Evolutionary conservation across 2,888 invertebrate species (phyloP).

Genomic region (Monoplex corrugatus): DNA sequence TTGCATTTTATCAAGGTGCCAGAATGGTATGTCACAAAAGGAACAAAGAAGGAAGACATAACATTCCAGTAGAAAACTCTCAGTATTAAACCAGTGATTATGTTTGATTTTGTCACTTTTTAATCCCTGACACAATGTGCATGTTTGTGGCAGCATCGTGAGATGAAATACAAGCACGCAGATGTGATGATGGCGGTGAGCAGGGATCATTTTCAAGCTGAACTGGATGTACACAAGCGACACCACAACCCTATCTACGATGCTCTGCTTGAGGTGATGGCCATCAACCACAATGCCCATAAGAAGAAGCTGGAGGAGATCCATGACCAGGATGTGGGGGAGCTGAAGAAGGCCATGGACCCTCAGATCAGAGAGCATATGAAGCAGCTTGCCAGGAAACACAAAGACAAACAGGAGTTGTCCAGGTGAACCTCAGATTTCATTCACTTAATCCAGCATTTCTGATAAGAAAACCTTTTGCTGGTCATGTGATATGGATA

Average conservation of each 20-base stretch:
- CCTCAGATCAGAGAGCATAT: conserved; percentile 93
- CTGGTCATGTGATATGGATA: too few relatives aligned
- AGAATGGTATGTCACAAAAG: too few relatives aligned
- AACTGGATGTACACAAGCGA: conserved; percentile 90
- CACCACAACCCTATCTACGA: conserved; percentile 88
- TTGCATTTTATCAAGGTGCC: too few relatives aligned
- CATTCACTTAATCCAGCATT: too few relatives aligned
- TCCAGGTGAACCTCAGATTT: conserved; percentile 84
- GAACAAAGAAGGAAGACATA: too few relatives aligned
- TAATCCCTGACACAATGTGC: too few relatives aligned
- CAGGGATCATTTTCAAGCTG: conserved; percentile 87
- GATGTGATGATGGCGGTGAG: conserved; percentile 76
- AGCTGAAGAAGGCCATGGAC: conserved; percentile 88
- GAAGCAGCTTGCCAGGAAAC: conserved; percentile 91
- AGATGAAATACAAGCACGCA: conserved; percentile 77
- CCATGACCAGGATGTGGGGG: conserved; percentile 80
- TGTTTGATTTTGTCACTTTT: not conserved
- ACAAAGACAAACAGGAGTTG: conserved; percentile 94
- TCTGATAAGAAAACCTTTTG: too few relatives aligned
- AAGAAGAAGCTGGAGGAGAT: conserved; percentile 82
- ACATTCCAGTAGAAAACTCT: too few relatives aligned
- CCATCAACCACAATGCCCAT: conserved; percentile 67
- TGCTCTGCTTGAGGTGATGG: conserved; percentile 67
- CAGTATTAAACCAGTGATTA: too few relatives aligned
- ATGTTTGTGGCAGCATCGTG: conserved; percentile 73